Evolutionary conservation across 2,888 invertebrate species (phyloP), one percentile per base, ranked within the genome.

Genomic region (Sarcophaga caerulescens): DNA sequence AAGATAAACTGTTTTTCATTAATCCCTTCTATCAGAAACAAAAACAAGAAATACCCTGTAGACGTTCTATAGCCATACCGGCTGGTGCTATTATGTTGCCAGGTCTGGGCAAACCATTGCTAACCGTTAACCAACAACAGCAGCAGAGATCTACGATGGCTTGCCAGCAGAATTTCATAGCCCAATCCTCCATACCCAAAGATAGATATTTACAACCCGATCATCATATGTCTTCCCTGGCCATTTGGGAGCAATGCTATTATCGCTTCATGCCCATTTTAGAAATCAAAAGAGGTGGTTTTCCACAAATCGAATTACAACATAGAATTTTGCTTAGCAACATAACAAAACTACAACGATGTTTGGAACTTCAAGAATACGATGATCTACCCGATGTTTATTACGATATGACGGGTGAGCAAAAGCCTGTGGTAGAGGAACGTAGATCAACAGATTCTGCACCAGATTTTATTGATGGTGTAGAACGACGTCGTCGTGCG

Each of bases 181-280:
- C 92, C n/a, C 90, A 92, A n/a, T 92, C 92, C 3, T 90, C 90
- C 11, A 90, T 92, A 88, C 92, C 93, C 57, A 92, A 91, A 88
- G 93, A 92, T 80, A 92, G 93, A 21, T 92, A 89, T 65, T 90
- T 95, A 60, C 92, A 93, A 88, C 95, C 95, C 91, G 94, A 89
- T 12, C 90, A 90, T 85, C 93, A 93, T 1, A 93, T 96, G 85
- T 93, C 95, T 5, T 94, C 94, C 79, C 92, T 96, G 89, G 95
- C 96, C 87, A 93, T 98, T 65, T 98, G 98, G 98, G 94, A 95
- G 82, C 97, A 97, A 92, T 98, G 98, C 93, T 98, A 97, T 93
- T 96, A 97, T 92, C 95, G 98, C 45, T 98, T 98, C 97, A 94
- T 98, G 90, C 95, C 96, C 23, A 96, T 97, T 23, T 94, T 98